Evolutionary conservation across 2,888 invertebrate species (phyloP).

Genomic region (Laspeyria flexula): DNA sequence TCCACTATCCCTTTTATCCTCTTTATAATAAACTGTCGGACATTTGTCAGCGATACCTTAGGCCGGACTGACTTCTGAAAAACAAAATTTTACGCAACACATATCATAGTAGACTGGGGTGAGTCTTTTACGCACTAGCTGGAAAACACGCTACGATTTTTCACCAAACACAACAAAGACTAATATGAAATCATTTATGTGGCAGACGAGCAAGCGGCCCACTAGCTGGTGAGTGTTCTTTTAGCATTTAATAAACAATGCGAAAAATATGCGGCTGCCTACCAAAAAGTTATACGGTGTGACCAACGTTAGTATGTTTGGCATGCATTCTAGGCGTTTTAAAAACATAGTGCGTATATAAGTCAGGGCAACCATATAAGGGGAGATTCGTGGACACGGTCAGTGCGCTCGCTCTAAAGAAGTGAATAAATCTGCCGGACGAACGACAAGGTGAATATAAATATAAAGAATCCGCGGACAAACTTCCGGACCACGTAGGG

Average conservation of each 20-base stretch:
- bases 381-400: conserved; percentile 71
- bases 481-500: conserved; percentile 77
- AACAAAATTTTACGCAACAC: conserved; percentile 85
- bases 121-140: conserved; percentile 57
- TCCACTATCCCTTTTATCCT: conserved; percentile 54
- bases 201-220: too few relatives aligned
- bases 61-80: conserved; percentile 69
- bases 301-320: too few relatives aligned
- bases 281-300: too few relatives aligned
- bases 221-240: too few relatives aligned
- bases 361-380: conserved; percentile 54
- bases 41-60: conserved; percentile 80
- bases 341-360: conserved; percentile 48
- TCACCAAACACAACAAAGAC: too few relatives aligned
- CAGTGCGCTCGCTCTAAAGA: conserved; percentile 83
- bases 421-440: conserved; percentile 84
- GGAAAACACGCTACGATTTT: conserved; percentile 31
- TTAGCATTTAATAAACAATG: too few relatives aligned
- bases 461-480: conserved; percentile 85
- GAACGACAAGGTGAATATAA: conserved; percentile 85
- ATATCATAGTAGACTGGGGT: conserved; percentile 78
- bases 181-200: too few relatives aligned
- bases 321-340: too few relatives aligned
- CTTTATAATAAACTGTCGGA: conserved; percentile 69
- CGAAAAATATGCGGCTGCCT: too few relatives aligned